Base-by-base conservation (phyloP, 1,140 invertebrate species). In the Lasaia peninsularis region DNA sequence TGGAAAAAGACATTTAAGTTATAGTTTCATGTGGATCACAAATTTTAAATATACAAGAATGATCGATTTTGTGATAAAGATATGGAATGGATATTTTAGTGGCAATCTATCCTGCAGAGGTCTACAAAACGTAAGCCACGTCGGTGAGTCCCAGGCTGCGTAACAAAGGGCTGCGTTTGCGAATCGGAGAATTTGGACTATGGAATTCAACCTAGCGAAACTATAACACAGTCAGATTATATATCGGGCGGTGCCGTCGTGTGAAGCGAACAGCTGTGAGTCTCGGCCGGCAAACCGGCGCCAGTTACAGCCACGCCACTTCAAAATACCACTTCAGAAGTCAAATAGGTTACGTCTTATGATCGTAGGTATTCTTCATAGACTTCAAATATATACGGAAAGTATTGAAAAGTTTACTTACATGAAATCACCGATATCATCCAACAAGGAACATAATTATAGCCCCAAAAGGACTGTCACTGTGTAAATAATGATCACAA, bases 401-500 rank as follows among this genome's bases (percentile, higher is more conserved):
- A 57, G 11, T 48, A 35, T 49, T 52, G 62, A 70, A 66, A 72
- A 70, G 66, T 52, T 60, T 75, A 84, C 82, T 86, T 56, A 86
- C 82, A 55, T 75, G 62, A 69, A 71, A 73, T 66, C 72, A 78
- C 85, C 72, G 70, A 65, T 86, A 88, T 88, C 85, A 88, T 88
- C 85, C 85, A 88, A 88, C 73, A 81, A 84, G 65, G 73, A 71
- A 70, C 78, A 73, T 88, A 70, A 80, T 85, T 74, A 73, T 77
- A 71, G 73, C 69, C 73, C 79, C 71, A 65, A 81, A 67, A 75
- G 60, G 65, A 75, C 70, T 80, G 71, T 73, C 85, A 88, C 85
- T 81, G 78, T 65, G 78, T 82, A 88, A 82, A 83, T 86, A 80
- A 88, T 84, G 78, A 85, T 86, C 85, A 88, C 82, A 81, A 83